Conservation (phyloP, 2,113 vertebrate genomes). For the Hystrix brachyura region DNA sequence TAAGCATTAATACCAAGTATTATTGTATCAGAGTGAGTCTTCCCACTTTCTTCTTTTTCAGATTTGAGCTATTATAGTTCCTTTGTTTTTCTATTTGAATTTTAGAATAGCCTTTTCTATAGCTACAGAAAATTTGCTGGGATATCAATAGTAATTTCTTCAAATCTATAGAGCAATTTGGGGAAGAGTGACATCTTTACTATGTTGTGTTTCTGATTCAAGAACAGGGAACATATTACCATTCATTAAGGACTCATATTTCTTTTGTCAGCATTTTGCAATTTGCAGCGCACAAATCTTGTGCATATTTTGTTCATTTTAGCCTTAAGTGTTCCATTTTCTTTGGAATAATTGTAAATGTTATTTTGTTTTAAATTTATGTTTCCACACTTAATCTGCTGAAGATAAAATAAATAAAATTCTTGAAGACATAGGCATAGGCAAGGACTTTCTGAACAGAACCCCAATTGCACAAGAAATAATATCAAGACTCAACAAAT, state of each 20-base stretch:
- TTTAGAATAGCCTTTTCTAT: conserved; percentile 1
- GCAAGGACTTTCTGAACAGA: not conserved
- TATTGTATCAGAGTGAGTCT: not conserved
- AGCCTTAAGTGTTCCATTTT: not conserved
- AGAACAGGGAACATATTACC: not conserved
- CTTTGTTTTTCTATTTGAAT: not conserved
- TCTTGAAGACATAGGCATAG: not conserved
- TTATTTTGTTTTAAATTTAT: not conserved
- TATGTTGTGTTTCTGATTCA: not conserved
- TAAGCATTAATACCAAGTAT: not conserved
- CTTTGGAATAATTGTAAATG: conserved; percentile 13
- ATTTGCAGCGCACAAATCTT: not conserved
- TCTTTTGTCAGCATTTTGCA: not conserved
- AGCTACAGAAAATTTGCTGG: not conserved
- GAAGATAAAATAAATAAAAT: not conserved
- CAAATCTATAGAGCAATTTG: not conserved
- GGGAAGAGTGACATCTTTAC: not conserved
- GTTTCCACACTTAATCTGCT: not conserved
- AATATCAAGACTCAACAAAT: not conserved
- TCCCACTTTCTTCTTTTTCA: not conserved
- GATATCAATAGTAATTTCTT: not conserved
- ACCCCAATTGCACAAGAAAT: not conserved
- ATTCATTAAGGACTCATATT: conserved; percentile 8
- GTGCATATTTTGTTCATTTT: not conserved
- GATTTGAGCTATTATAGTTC: not conserved